Percentiles rank a stretch among this genome's conserved stretches.
Evolutionary conservation across 1,140 invertebrate species (phyloP).

Genomic region (Drosophila nannoptera): DNA sequence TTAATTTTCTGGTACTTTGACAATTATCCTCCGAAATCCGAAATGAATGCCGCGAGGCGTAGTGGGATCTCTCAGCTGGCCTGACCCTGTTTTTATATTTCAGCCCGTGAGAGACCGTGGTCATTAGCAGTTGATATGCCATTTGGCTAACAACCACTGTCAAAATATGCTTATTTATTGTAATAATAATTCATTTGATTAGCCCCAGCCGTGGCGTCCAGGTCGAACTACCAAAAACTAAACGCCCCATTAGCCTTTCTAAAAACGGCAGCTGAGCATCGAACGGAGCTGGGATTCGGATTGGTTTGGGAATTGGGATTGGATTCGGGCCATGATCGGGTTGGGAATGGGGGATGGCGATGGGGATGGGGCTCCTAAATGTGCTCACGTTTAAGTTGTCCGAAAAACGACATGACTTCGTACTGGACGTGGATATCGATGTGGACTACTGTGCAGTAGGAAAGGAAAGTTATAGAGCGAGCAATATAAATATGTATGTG

Average conservation of each 20-base stretch:
- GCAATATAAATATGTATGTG: neutral
- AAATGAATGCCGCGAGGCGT: constrained; percentile 2
- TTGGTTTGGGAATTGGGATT: constrained; percentile 11
- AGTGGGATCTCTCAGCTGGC: neutral
- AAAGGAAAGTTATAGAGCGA: constrained; percentile 53
- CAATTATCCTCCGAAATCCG: constrained; percentile 7
- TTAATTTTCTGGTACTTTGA: constrained; percentile 15
- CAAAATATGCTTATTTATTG: constrained; percentile 56
- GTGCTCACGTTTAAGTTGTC: constrained; percentile 73
- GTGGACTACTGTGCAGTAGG: constrained; percentile 47
- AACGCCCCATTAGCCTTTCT: constrained; percentile 76
- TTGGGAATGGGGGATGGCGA: neutral
- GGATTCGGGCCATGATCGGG: neutral
- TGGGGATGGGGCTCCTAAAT: constrained; percentile 36
- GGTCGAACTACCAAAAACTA: constrained; percentile 42
- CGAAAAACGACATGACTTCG: constrained; percentile 49
- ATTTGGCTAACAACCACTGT: constrained; percentile 48
- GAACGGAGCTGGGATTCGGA: neutral
- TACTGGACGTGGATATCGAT: constrained; percentile 32
- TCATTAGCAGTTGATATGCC: constrained; percentile 49
- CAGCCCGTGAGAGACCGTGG: constrained; percentile 7
- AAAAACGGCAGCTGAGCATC: constrained; percentile 39
- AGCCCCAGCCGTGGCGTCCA: constrained; percentile 41
- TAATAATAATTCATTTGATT: constrained; percentile 78
- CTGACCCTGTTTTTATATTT: constrained; percentile 14